Conservation (phyloP, 2,113 vertebrate species). For the Geococcyx californianus region DNA sequence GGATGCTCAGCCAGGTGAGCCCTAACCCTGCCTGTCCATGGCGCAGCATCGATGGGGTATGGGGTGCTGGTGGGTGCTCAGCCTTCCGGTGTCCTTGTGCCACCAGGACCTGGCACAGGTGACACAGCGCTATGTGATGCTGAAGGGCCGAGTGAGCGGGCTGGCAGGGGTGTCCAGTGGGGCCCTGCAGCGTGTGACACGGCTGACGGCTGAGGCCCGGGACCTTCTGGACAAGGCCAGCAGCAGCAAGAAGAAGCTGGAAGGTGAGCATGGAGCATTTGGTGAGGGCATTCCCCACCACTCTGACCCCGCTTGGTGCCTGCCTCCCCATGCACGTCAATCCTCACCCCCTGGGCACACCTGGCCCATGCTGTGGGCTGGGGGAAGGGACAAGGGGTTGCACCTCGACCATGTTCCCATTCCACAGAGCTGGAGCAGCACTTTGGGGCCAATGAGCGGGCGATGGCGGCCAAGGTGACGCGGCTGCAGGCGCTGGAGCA, state of each 20-base stretch:
- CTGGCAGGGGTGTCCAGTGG: constrained; percentile 43
- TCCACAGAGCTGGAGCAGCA: constrained; percentile 77
- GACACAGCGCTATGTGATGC: constrained; percentile 62
- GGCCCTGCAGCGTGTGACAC: constrained; percentile 62
- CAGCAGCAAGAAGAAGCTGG: constrained; percentile 74
- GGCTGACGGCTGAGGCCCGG: constrained; percentile 75
- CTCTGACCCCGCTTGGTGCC: accelerated
- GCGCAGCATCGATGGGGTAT: accelerated
- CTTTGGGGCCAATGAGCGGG: constrained; percentile 76
- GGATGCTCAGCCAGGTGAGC: constrained; percentile 71
- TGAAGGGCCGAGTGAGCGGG: constrained; percentile 70
- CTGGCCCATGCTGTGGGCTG: no score
- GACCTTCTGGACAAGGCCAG: constrained; percentile 78
- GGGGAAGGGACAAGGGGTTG: background rate
- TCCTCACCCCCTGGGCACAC: background rate
- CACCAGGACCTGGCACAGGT: constrained; percentile 77
- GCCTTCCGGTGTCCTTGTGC: background rate
- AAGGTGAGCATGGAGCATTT: constrained; percentile 47
- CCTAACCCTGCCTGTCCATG: accelerated
- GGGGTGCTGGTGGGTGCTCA: background rate
- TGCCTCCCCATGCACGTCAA: accelerated
- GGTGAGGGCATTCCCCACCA: background rate
- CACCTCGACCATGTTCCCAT: background rate
- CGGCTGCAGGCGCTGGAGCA: constrained; percentile 74
- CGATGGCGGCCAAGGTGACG: constrained; percentile 74